Conservation (phyloP, 2,797 vertebrate species). For the Leptatherina wallacei region DNA sequence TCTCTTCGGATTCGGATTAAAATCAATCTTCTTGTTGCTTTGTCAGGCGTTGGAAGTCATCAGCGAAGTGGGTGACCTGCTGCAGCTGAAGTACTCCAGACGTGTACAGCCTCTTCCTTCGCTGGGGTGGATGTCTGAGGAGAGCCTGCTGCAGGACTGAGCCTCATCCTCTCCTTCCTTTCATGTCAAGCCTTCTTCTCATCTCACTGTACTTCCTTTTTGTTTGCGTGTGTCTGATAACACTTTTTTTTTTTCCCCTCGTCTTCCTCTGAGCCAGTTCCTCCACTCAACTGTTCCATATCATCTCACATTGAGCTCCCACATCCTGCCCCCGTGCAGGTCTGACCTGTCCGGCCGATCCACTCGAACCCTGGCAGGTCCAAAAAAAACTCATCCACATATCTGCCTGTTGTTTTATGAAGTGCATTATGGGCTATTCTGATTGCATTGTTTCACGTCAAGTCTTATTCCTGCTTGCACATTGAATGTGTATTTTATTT, state of each 20-base stretch:
- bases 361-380: conserved; percentile 6
- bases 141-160: conserved; percentile 78
- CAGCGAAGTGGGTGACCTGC: conserved; percentile 92
- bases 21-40: conserved; percentile 16
- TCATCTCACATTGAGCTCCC: conserved; percentile 2
- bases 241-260: background rate
- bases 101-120: conserved; percentile 78
- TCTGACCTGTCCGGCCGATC: conserved; percentile 7
- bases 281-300: background rate
- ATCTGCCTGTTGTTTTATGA: conserved; percentile 20
- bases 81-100: conserved; percentile 95
- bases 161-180: conserved; percentile 1
- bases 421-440: conserved; percentile 29
- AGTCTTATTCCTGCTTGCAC: conserved; percentile 57
- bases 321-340: background rate
- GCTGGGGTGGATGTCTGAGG: conserved; percentile 79
- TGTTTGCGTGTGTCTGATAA: background rate
- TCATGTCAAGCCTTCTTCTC: background rate
- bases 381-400: conserved; percentile 20
- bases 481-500: conserved; percentile 60
- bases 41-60: conserved; percentile 90
- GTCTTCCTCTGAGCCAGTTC: conserved; percentile 33
- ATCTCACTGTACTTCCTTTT: background rate
- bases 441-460: conserved; percentile 40
- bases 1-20: conserved; percentile 15